These are phyloP conservation scores for Synergus laeviventris DNA, from an alignment of 2,888 invertebrate genomes.

Conservation along the genomic window DNA sequence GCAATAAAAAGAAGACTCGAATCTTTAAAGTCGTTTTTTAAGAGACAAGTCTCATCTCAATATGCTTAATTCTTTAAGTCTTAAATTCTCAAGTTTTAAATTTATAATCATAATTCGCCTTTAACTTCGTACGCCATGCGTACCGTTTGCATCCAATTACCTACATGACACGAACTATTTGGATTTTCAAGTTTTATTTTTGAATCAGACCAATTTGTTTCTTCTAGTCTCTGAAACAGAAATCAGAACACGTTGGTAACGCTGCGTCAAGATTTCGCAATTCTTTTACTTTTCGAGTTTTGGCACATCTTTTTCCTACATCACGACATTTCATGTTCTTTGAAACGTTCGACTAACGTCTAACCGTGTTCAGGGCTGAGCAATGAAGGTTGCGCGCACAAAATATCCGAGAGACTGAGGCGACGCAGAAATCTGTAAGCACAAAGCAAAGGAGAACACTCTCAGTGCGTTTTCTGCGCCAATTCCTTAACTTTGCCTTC, in stretches of 20 bases:
- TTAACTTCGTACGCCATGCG: conserved; percentile 11
- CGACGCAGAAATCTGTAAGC: conserved; percentile 76
- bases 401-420: conserved; percentile 74
- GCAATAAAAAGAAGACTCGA: not conserved
- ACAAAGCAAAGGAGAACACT: conserved; percentile 76
- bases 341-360: conserved; percentile 63
- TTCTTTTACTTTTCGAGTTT: conserved; percentile 48
- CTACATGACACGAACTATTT: conserved; percentile 33
- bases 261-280: conserved; percentile 62
- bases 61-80: not conserved
- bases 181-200: conserved; percentile 44
- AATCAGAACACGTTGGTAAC: conserved; percentile 73
- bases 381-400: conserved; percentile 73
- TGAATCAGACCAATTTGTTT: conserved; percentile 68
- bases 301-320: not conserved
- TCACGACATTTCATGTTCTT: conserved; percentile 58
- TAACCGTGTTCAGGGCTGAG: conserved; percentile 75
- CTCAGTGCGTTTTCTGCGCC: conserved; percentile 75
- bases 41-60: not conserved
- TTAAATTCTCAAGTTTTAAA: not conserved
- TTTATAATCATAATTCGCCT: not conserved
- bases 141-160: conserved; percentile 21
- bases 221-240: conserved; percentile 76
- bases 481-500: conserved; percentile 70
- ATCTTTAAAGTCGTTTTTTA: conserved; percentile 25